Percentiles rank a stretch among this genome's conserved stretches.
Conservation (phyloP, 2,113 vertebrate genomes). For the Ctenodactylus gundi region DNA sequence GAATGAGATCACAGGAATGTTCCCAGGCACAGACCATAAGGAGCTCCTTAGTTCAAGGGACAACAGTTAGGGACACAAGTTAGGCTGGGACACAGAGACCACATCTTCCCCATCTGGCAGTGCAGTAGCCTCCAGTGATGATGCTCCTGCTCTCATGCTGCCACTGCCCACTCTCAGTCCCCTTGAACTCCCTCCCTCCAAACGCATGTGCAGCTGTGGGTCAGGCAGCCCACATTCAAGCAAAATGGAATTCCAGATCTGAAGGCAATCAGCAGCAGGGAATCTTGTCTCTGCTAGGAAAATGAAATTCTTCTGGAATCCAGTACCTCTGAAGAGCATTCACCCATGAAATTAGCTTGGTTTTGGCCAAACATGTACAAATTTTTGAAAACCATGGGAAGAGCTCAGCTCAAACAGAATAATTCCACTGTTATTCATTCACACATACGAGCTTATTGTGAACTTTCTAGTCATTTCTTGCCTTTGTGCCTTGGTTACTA, state of each 20-base stretch:
- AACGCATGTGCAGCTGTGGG: neutral
- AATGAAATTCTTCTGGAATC: constrained; percentile 39
- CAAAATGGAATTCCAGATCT: constrained; percentile 47
- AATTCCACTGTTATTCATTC: neutral
- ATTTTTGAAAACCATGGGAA: neutral
- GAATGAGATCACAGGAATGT: neutral
- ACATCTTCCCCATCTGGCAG: no score
- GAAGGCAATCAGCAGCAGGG: neutral
- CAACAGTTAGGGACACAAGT: neutral
- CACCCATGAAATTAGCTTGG: neutral
- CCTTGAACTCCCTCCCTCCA: neutral
- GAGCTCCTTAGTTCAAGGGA: neutral
- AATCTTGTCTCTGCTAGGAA: neutral
- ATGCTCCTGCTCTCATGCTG: neutral
- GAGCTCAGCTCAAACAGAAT: neutral
- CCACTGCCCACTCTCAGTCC: neutral
- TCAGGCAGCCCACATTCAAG: neutral
- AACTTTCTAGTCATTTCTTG: constrained; percentile 28
- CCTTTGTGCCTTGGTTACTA: constrained; percentile 13
- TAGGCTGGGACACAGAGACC: neutral
- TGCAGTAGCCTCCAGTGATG: neutral
- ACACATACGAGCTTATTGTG: neutral
- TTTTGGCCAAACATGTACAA: neutral
- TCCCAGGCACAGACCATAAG: neutral
- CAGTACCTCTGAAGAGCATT: neutral